Conservation (phyloP, 2,113 vertebrate genomes). For the Papio anubis region DNA sequence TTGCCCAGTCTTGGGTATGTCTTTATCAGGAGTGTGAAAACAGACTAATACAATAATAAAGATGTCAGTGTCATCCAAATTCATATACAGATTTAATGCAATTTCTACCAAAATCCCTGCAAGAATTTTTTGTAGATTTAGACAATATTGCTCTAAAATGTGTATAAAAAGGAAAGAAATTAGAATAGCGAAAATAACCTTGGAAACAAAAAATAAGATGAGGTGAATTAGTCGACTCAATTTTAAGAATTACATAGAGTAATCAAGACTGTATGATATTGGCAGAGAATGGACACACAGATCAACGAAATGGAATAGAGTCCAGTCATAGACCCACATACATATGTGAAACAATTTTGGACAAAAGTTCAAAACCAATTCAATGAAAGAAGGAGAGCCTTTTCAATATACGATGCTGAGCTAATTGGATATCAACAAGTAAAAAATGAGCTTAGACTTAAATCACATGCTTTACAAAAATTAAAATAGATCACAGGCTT, state of each 20-base stretch:
- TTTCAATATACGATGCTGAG: neutral
- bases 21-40: too few relatives aligned
- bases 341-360: neutral
- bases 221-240: neutral
- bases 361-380: neutral
- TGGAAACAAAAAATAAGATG: neutral
- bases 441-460: neutral
- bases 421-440: neutral
- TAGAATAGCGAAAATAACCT: neutral
- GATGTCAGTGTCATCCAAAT: accelerated
- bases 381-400: neutral
- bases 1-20: too few relatives aligned
- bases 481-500: neutral
- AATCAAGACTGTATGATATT: neutral
- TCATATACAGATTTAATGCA: neutral
- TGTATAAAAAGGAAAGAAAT: neutral
- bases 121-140: neutral
- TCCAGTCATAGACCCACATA: neutral
- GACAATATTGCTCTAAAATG: neutral
- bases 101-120: neutral
- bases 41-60: neutral
- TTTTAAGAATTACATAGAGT: neutral
- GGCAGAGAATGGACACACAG: neutral
- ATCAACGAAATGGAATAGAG: neutral
- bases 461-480: neutral